Conservation (phyloP, 2,888 invertebrate species). For the Trachelus stipa region DNA sequence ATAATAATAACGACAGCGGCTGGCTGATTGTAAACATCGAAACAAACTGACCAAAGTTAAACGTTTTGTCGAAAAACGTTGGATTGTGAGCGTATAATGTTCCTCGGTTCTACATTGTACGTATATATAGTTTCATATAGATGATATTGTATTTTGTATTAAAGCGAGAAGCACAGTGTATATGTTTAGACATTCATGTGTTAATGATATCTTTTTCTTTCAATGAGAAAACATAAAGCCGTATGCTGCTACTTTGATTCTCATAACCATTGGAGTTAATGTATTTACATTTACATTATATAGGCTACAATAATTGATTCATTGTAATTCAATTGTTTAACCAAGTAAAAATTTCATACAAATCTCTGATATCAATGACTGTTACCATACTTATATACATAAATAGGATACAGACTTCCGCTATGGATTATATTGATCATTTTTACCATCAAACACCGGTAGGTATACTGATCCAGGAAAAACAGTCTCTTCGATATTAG, state of each 20-base stretch:
- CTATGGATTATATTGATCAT: not conserved
- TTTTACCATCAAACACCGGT: not conserved
- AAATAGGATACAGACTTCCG: not conserved
- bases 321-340: conserved; percentile 55
- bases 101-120: conserved; percentile 24
- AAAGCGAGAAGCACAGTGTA: not conserved
- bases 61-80: conserved; percentile 39
- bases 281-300: conserved; percentile 17
- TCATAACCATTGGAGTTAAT: conserved; percentile 9
- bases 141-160: conserved; percentile 8
- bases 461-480: not conserved
- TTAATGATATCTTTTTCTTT: conserved; percentile 8
- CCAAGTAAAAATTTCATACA: conserved; percentile 55
- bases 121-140: conserved; percentile 21
- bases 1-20: conserved; percentile 6
- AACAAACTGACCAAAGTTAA: conserved; percentile 55
- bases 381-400: not conserved
- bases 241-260: not conserved
- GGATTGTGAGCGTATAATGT: conserved; percentile 32
- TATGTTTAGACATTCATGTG: conserved; percentile 3
- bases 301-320: conserved; percentile 37
- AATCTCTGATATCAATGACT: conserved; percentile 23
- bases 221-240: not conserved
- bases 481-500: not conserved
- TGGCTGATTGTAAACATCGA: conserved; percentile 8